phyloP scores from a whole-genome alignment of 2,113 vertebrate species.

The Corythoichthys intestinalis region DNA sequence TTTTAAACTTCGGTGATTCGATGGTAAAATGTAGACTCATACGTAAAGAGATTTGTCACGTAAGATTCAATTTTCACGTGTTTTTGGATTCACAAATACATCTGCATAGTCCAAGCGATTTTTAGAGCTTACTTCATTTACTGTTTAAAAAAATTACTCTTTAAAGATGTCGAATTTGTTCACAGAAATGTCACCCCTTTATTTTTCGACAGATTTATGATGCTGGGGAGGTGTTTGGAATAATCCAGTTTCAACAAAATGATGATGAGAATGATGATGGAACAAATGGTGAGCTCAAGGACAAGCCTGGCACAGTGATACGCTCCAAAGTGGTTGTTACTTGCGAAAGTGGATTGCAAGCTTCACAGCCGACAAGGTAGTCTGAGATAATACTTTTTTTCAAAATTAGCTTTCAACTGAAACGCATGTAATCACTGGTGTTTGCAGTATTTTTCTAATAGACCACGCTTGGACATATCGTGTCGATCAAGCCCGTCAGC shows the following conservation, averaged over 20 bases:
- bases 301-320: constrained; percentile 64
- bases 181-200: not conserved
- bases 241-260: constrained; percentile 81
- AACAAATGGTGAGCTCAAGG: constrained; percentile 48
- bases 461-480: constrained; percentile 95
- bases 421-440: not conserved
- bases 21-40: too few species aligned
- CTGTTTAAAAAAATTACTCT: too few species aligned
- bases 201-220: constrained; percentile 80
- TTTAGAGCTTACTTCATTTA: too few species aligned
- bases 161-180: too few species aligned
- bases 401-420: not conserved
- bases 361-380: constrained; percentile 79
- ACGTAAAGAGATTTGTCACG: too few species aligned
- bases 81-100: too few species aligned
- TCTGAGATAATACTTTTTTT: not conserved
- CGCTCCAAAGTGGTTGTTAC: constrained; percentile 86
- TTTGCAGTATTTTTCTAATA: constrained; percentile 83
- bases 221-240: constrained; percentile 92
- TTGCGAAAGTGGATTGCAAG: constrained; percentile 79
- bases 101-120: too few species aligned
- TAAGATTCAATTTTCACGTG: too few species aligned
- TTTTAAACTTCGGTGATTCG: too few species aligned
- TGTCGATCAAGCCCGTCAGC: constrained; percentile 71
- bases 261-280: constrained; percentile 62